phyloP scores from a whole-genome alignment of 2,888 invertebrate genomes.

The Acheta domesticus region DNA sequence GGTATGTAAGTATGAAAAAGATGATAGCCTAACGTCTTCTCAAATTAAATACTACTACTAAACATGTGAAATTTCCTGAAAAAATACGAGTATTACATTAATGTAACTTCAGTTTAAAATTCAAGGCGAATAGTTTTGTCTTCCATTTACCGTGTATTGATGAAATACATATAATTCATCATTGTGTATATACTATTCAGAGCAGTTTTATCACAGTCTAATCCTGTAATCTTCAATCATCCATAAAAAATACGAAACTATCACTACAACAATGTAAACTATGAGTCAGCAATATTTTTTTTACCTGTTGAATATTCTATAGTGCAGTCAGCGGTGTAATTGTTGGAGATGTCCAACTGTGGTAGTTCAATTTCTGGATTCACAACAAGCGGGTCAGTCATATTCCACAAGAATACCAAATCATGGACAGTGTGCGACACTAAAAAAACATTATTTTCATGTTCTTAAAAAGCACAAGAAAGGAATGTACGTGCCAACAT shows the following conservation, averaged over 20 bases:
- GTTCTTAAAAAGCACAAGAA: no score
- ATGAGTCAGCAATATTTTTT: no score
- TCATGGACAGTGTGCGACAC: conserved; percentile 88
- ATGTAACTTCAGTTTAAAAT: no score
- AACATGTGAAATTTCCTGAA: conserved; percentile 84
- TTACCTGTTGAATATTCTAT: conserved; percentile 76
- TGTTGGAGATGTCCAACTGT: conserved; percentile 81
- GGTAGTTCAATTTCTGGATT: conserved; percentile 85
- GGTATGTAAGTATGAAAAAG: conserved; percentile 92
- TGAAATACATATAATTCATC: neutral
- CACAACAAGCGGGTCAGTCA: conserved; percentile 80
- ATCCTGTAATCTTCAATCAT: no score
- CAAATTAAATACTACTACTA: conserved; percentile 85
- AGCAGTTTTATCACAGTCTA: no score
- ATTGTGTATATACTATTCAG: no score
- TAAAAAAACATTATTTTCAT: conserved; percentile 44
- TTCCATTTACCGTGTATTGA: neutral
- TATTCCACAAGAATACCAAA: conserved; percentile 85
- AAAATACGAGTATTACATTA: conserved; percentile 25
- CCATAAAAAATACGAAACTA: no score
- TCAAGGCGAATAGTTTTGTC: neutral
- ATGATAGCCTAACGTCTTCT: conserved; percentile 87
- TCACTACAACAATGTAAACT: no score
- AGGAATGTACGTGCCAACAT: neutral
- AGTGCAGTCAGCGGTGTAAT: conserved; percentile 85